Base-by-base conservation (phyloP, 2,113 vertebrate genomes). In the Cinclus mexicanus region DNA sequence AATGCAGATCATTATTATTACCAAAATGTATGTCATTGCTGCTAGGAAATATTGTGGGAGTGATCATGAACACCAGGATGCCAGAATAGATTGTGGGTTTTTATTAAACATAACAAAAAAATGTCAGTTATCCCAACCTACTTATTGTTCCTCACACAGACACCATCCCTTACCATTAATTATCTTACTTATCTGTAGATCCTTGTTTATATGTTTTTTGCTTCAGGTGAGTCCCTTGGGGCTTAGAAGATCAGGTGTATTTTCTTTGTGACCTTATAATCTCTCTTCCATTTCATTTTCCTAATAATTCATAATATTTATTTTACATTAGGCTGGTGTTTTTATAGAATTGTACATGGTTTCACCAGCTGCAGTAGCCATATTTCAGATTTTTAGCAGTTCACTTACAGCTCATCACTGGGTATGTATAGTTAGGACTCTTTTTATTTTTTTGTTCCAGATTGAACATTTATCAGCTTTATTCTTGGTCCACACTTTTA, bases 71-170 rank as follows among this genome's bases (percentile, higher is more conserved):
- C 52, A 82, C 28, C 22, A 67, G 47, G 13, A 65, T 90, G 78
- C 10, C 67, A 80, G 75, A 61, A 82, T 6, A 20, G 35, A 76
- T 74, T 80, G 31, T 46, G 9, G 0, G 2, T 3, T 82, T 90
- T 88, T 76, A 82, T n/a, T 65, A 88, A 86, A 79, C 18, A 80
- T 49, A 92, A 92, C 39, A 88, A 93, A 88, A 88, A 89, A 82
- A 55, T 10, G 10, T 47, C 57, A 57, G 11, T 83, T 83, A 77
- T 72, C 15, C 24, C 53, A 77, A 41, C 7, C 21, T 52, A 18
- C 14, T 77, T 83, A 44, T 11, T 83, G 37, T 60, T 83, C n/a
- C n/a, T 94, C 41, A 56, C 24, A 41, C 16, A 80, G 37, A 83
- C 37, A 39, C 50, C 21, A 49, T 65, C 14, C 24, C 24, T 72